A percentile compares a stretch with the other conserved stretches of the same genome.
Evolutionary conservation across 2,113 vertebrate genomes (phyloP).

Genomic region (Scalopus aquaticus): DNA sequence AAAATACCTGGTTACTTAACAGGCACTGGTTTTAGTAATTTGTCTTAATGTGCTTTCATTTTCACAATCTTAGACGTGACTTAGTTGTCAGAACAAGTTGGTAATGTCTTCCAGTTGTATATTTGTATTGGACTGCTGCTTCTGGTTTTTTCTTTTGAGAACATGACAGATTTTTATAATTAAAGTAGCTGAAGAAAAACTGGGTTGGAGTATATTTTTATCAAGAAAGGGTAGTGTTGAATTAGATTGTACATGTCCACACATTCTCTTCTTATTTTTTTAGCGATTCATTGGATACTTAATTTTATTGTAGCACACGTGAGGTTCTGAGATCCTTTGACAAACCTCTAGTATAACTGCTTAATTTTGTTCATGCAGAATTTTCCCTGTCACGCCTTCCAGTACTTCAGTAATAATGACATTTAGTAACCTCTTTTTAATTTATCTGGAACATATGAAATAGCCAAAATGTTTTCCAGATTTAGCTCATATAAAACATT

Average conservation of each 20-base stretch:
- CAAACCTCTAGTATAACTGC: neutral
- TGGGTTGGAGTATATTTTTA: constrained; percentile 69
- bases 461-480: neutral
- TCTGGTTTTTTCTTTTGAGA: constrained; percentile 38
- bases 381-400: neutral
- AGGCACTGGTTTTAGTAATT: constrained; percentile 23
- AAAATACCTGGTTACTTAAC: neutral
- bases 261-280: neutral
- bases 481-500: neutral
- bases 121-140: constrained; percentile 67
- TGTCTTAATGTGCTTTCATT: constrained; percentile 23
- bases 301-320: neutral
- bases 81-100: constrained; percentile 2
- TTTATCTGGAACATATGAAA: neutral
- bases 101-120: constrained; percentile 44
- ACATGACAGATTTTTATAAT: constrained; percentile 55
- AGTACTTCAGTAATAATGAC: neutral
- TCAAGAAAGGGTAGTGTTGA: neutral
- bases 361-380: neutral
- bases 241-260: neutral
- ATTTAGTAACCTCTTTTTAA: neutral
- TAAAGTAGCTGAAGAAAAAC: constrained; percentile 68
- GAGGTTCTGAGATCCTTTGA: neutral
- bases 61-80: neutral
- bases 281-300: neutral